Conservation (phyloP, 1,140 invertebrate genomes). For the Xylocopa sonorina region DNA sequence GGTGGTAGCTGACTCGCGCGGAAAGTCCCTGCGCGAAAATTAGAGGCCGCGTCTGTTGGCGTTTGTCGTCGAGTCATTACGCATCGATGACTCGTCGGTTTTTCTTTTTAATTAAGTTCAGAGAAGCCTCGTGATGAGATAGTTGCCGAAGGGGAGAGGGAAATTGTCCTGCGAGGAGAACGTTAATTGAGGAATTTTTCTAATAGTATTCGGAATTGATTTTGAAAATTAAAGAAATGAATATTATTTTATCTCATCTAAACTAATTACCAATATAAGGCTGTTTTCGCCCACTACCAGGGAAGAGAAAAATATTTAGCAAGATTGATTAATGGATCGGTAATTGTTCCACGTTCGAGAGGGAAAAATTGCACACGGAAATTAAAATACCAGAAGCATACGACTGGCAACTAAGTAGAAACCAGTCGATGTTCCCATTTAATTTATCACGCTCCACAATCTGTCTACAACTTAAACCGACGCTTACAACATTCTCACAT, state of each 20-base stretch:
- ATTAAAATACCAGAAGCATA: constrained; percentile 4
- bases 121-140: no score
- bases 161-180: not conserved
- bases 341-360: not conserved
- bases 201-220: not conserved
- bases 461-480: constrained; percentile 1
- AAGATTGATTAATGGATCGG: constrained; percentile 18
- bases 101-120: not conserved
- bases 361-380: not conserved
- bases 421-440: constrained; percentile 8
- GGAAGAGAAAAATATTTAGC: not conserved
- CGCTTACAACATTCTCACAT: not conserved
- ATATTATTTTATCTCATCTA: no score
- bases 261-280: no score
- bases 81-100: not conserved
- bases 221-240: constrained; percentile 6
- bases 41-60: not conserved
- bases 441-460: constrained; percentile 3
- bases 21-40: not conserved
- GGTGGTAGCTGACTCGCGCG: not conserved
- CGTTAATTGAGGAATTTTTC: not conserved
- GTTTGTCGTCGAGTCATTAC: no score
- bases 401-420: not conserved
- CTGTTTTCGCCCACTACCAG: no score
- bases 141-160: not conserved